Percentiles rank a stretch among this genome's conserved stretches.
These are phyloP conservation scores for Datnioides undecimradiatus DNA, from an alignment of 2,113 vertebrate genomes.

Conservation along the genomic window DNA sequence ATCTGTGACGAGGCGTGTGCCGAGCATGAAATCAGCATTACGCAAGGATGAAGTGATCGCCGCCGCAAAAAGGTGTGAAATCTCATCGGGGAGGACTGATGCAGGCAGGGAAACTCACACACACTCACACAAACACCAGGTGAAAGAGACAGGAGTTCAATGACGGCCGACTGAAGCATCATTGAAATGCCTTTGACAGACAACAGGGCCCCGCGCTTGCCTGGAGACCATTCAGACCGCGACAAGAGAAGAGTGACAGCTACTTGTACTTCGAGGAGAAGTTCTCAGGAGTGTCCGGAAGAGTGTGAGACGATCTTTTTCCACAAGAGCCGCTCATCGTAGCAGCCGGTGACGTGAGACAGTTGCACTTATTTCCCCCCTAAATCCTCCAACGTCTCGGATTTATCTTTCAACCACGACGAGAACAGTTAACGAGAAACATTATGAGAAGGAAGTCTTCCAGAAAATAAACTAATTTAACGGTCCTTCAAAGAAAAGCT, in stretches of 20 bases:
- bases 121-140: not conserved
- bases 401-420: not conserved
- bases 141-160: constrained; percentile 18
- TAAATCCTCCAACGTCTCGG: no score
- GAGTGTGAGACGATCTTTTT: not conserved
- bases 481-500: no score
- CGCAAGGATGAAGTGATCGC: constrained; percentile 44
- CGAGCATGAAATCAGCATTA: constrained; percentile 59
- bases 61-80: constrained; percentile 47
- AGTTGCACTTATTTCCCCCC: no score
- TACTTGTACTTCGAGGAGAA: constrained; percentile 3
- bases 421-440: not conserved
- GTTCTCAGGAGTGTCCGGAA: not conserved
- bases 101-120: constrained; percentile 1
- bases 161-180: not conserved
- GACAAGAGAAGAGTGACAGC: not conserved
- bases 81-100: constrained; percentile 34
- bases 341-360: no score
- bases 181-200: not conserved
- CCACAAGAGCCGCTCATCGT: no score
- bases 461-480: not conserved
- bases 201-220: not conserved
- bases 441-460: not conserved
- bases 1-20: constrained; percentile 34
- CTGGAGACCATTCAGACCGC: not conserved